Evolutionary conservation across 2,888 invertebrate species (phyloP).

Genomic region (Parnassius smintheus): DNA sequence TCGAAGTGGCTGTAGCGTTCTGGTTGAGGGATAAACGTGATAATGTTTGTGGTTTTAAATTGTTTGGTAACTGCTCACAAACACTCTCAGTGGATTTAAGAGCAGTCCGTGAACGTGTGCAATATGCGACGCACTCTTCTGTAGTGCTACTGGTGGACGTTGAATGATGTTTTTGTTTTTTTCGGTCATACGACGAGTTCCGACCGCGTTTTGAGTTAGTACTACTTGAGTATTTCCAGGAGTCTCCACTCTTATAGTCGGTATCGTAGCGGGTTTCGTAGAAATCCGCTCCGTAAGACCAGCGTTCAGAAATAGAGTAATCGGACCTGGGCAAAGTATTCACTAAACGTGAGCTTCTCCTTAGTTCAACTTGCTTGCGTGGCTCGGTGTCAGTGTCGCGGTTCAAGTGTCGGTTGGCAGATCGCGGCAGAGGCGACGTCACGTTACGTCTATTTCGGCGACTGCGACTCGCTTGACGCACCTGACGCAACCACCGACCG

Average conservation of each 20-base stretch:
- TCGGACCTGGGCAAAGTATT: constrained; percentile 71
- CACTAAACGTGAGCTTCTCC: constrained; percentile 77
- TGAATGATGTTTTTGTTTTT: constrained; percentile 59
- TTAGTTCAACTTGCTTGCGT: constrained; percentile 57
- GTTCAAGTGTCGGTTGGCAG: constrained; percentile 59
- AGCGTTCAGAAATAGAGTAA: constrained; percentile 81
- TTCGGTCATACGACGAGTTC: constrained; percentile 71
- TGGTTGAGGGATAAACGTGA: constrained; percentile 46
- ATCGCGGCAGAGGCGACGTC: constrained; percentile 66
- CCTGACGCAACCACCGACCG: constrained; percentile 78
- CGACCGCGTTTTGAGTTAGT: constrained; percentile 57
- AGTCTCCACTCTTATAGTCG: constrained; percentile 62
- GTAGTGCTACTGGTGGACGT: constrained; percentile 47
- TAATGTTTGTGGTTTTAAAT: constrained; percentile 47
- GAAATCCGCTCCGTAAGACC: constrained; percentile 79
- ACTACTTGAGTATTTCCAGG: constrained; percentile 46
- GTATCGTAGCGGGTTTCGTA: constrained; percentile 75
- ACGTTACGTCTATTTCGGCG: constrained; percentile 66
- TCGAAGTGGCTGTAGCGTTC: constrained; percentile 47
- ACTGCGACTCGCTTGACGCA: constrained; percentile 69
- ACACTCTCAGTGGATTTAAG: constrained; percentile 69
- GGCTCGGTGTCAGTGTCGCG: constrained; percentile 66
- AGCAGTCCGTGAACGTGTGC: constrained; percentile 76
- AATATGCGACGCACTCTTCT: constrained; percentile 72
- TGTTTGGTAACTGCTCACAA: constrained; percentile 58